Evolutionary conservation across 2,797 vertebrate species (phyloP), one percentile per base, ranked within the genome.

Genomic region (Spondyliosoma cantharus): DNA sequence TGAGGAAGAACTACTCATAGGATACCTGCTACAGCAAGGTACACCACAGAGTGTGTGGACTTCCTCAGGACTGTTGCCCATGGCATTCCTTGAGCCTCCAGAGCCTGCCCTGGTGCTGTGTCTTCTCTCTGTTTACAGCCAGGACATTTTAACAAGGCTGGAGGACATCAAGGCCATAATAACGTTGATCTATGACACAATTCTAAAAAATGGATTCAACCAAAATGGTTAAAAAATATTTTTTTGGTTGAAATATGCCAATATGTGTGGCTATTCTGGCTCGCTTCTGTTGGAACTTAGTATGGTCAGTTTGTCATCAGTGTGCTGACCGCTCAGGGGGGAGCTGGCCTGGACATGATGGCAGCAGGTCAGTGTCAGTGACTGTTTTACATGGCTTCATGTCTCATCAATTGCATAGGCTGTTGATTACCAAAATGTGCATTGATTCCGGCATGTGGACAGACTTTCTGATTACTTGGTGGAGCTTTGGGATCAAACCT

Each of bases 201-300:
- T 56, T 14, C 1, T 43, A 75, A 29, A 29, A 82, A 78, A 29
- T 88, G 66, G 72, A 80, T 43, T 88, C 53, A 0, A 83, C 72
- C 4, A 74, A 60, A 58, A 86, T 82, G 69, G 62, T 84, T 52
- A 61, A 14, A 37, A 14, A 37, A 22, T 22, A 1, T 29, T 24
- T 24, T 5, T 16, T 25, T 9, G 2, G 9, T 32, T 19, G 32
- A 58, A 32, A 20, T 58, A 37, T 9, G 57, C 17, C 5, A 3
- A 29, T 29, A 29, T 29, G 3, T 29, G 3, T 29, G 27, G 27
- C 27, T 29, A 29, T 29, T 29, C 27, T 67, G 73, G 73, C 63
- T 75, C 14, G 52, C 70, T 13, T 74, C 70, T 27, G 49, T 84
- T 15, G 58, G 83, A 27, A 82, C 73, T 16, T 46, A 81, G 25